These are phyloP conservation scores for Ceratothoa steindachneri DNA, from an alignment of 2,888 invertebrate genomes.

Conservation along the genomic window DNA sequence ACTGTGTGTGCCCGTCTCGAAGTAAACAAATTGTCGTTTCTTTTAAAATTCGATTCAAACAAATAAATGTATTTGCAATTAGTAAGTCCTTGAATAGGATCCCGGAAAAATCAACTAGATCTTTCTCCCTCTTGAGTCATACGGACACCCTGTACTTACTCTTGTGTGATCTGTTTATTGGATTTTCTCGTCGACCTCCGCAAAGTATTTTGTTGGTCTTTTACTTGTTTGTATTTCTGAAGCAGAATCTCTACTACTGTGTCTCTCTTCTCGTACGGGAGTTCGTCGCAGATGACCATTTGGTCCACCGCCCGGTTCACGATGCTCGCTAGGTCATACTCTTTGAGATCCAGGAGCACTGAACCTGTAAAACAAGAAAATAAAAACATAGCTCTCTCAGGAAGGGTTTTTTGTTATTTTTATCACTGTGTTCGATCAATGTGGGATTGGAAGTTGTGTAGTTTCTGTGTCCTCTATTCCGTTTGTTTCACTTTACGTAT, in stretches of 20 bases:
- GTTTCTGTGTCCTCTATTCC: no score
- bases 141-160: not conserved
- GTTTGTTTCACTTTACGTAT: no score
- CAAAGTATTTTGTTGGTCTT: slow-evolving; percentile 58
- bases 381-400: not conserved
- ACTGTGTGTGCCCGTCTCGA: no score
- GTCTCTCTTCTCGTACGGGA: slow-evolving; percentile 75
- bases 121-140: no score
- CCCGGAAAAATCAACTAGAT: no score
- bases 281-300: slow-evolving; percentile 78
- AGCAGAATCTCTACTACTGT: slow-evolving; percentile 79
- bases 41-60: no score
- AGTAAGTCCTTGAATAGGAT: no score
- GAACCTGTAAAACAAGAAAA: slow-evolving; percentile 56
- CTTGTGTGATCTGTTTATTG: not conserved
- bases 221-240: slow-evolving; percentile 78
- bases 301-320: slow-evolving; percentile 64
- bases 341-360: slow-evolving; percentile 81
- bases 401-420: no score
- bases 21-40: not conserved
- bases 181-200: not conserved
- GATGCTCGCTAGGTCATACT: slow-evolving; percentile 71
- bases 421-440: no score
- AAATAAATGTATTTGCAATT: no score
- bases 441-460: no score